Evolutionary conservation across 2,113 vertebrate genomes (phyloP).

Genomic region (Zeus faber): DNA sequence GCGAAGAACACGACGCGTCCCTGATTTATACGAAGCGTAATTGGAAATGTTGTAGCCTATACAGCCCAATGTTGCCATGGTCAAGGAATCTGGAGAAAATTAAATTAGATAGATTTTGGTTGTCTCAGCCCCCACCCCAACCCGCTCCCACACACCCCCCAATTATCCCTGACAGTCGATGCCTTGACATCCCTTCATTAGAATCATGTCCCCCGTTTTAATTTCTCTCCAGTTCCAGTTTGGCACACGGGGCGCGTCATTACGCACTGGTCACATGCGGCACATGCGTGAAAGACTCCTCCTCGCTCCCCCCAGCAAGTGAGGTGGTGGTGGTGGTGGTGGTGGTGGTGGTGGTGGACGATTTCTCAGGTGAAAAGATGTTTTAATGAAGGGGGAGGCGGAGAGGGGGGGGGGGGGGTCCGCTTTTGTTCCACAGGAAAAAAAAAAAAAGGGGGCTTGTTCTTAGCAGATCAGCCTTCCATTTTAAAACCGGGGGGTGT

Average conservation of each 20-base stretch:
- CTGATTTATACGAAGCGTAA: background rate
- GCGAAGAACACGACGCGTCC: slow-evolving; percentile 31
- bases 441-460: slow-evolving; percentile 75
- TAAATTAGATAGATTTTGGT: background rate
- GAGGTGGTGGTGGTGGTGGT: too few species aligned
- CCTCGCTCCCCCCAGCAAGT: slow-evolving; percentile 29
- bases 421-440: slow-evolving; percentile 77
- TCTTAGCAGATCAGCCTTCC: slow-evolving; percentile 72
- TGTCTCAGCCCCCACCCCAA: too few species aligned
- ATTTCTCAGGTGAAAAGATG: slow-evolving; percentile 73
- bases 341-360: too few species aligned
- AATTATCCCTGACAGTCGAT: background rate
- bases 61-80: too few species aligned
- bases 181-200: background rate
- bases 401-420: slow-evolving; percentile 42
- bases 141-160: too few species aligned
- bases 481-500: slow-evolving; percentile 70
- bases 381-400: slow-evolving; percentile 51
- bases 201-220: too few species aligned
- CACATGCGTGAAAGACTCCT: slow-evolving; percentile 22
- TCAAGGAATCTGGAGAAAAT: background rate
- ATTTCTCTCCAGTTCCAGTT: background rate
- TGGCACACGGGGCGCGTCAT: slow-evolving; percentile 9
- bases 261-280: slow-evolving; percentile 4
- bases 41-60: too few species aligned